Percentiles rank a stretch among this genome's conserved stretches.
These are phyloP conservation scores for Leptinotarsa tumamoca DNA, from an alignment of 2,888 invertebrate genomes.

Conservation along the genomic window DNA sequence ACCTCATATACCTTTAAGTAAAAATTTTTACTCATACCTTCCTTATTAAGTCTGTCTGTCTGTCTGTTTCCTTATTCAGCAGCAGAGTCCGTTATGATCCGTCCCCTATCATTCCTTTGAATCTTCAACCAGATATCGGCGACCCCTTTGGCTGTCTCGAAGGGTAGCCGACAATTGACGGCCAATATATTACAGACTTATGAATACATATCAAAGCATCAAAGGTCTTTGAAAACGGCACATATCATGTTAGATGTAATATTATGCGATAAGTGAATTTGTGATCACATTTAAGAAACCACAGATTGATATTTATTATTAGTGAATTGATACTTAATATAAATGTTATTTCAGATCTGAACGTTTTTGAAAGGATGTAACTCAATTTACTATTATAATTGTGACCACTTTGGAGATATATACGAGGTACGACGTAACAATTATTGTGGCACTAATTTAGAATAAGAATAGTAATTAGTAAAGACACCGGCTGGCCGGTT, in stretches of 20 bases:
- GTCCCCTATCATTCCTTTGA: constrained; percentile 51
- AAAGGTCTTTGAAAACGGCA: constrained; percentile 56
- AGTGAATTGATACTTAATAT: constrained; percentile 54
- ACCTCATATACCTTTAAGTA: constrained; percentile 76
- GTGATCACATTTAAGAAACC: constrained; percentile 50
- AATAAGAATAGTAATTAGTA: constrained; percentile 40
- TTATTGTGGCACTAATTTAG: constrained; percentile 61
- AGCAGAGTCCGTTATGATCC: constrained; percentile 65
- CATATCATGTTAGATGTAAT: constrained; percentile 59
- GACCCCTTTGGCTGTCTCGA: constrained; percentile 57
- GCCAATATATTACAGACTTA: constrained; percentile 60
- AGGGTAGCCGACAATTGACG: constrained; percentile 53
- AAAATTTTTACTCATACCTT: constrained; percentile 76
- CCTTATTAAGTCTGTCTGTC: constrained; percentile 57
- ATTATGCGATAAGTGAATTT: constrained; percentile 49
- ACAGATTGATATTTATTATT: constrained; percentile 47
- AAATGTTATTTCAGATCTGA: constrained; percentile 57
- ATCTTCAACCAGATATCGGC: constrained; percentile 21
- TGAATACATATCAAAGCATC: constrained; percentile 63
- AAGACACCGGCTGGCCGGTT: constrained; percentile 45
- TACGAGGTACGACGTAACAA: constrained; percentile 57
- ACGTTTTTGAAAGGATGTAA: constrained; percentile 58
- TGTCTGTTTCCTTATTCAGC: constrained; percentile 55
- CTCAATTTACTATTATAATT: constrained; percentile 51
- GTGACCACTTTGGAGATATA: constrained; percentile 42